Evolutionary conservation across 2,888 invertebrate species (phyloP), one percentile per base, ranked within the genome.

Genomic region (Mythimna pallens): DNA sequence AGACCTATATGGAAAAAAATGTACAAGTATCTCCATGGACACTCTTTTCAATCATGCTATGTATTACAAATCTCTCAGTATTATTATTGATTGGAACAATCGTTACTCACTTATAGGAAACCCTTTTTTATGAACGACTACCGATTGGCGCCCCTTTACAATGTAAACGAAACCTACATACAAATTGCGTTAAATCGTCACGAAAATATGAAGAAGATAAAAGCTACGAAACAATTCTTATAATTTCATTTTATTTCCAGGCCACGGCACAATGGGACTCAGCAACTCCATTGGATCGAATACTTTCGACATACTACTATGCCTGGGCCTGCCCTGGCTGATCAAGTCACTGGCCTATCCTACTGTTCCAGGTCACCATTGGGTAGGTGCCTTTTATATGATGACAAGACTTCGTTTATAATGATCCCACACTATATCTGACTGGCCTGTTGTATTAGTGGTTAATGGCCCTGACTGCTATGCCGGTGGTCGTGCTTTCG

Each of bases 221-320:
- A 52, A 10, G 9, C 54, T 22, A 54, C 7, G 8, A 30, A 57
- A 30, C n/a, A 57, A 57, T 8, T 20, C n/a, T 22, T 14, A 61
- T 22, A 17, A 61, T 0, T 20, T 8, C 17, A 9, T 78, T 55
- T 57, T 20, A 57, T 70, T 93, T 93, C 30, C 89, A 98, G 98
- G 98, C 43, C 96, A 97, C 87, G 98, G 98, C 12, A 97, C 97
- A 22, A 98, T 98, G 98, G 98, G 98, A 0, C 97, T 98, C 71
- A 98, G 98, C 89, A 98, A 98, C 92, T 97, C 98, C 1, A 98
- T 98, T 63, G 98, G 98, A 25, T 98, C 98, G 2, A 98, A 98
- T 89, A 98, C 98, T 0, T 98, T 98, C 88, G 98, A 98, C 89
- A 98, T 98, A 50, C 93, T 98, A 8, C 95, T 98, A 2, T 98